phyloP scores from a whole-genome alignment of 2,113 vertebrate species.

The Cisticola juncidis region DNA sequence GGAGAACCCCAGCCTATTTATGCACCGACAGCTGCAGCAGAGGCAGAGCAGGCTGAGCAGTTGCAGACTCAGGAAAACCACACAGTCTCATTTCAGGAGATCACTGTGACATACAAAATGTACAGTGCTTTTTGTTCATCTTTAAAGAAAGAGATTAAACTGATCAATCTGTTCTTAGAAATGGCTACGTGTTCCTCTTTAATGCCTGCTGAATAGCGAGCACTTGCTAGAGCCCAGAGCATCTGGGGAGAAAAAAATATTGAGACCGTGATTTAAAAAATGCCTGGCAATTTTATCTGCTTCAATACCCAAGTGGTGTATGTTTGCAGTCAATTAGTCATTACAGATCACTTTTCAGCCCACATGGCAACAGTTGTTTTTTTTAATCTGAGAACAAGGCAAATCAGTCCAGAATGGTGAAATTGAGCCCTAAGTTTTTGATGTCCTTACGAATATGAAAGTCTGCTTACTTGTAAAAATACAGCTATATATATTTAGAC shows the following conservation, averaged over 20 bases:
- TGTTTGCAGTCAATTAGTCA: conserved; percentile 40
- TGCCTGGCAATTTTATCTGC: conserved; percentile 32
- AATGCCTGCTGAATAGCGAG: background rate
- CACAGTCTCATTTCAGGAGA: background rate
- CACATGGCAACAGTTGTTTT: background rate
- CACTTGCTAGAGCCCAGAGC: background rate
- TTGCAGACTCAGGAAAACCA: background rate
- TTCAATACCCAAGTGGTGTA: background rate
- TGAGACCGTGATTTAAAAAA: background rate
- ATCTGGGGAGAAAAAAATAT: background rate
- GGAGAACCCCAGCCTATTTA: background rate
- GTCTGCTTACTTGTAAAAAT: background rate
- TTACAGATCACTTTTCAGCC: conserved; percentile 12
- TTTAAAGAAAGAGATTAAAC: background rate
- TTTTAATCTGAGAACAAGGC: background rate
- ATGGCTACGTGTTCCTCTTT: background rate
- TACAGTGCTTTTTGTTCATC: background rate
- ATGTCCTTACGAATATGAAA: background rate
- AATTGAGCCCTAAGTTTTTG: background rate
- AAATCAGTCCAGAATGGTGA: background rate
- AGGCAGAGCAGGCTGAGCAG: background rate
- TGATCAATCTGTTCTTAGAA: background rate
- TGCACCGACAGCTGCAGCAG: background rate
- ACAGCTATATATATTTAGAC: background rate
- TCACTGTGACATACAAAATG: background rate